Percentiles rank a stretch among this genome's conserved stretches.
These are phyloP conservation scores for Pitta sordida DNA, from an alignment of 2,113 vertebrate species.

Conservation along the genomic window DNA sequence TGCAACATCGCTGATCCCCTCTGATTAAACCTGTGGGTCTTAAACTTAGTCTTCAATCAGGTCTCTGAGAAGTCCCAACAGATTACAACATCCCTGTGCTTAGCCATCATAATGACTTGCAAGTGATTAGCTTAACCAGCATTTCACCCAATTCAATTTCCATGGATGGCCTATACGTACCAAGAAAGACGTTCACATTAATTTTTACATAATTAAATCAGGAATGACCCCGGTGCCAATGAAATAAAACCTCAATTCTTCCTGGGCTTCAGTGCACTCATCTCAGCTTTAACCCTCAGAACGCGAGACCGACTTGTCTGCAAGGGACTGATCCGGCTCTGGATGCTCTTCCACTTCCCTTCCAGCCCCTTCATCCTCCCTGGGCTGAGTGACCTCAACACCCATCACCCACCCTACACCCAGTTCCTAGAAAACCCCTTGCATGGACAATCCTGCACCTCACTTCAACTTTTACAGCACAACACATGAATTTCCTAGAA, in stretches of 20 bases:
- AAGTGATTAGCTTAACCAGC: conserved; percentile 58
- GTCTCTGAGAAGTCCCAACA: conserved; percentile 33
- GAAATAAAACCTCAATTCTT: conserved; percentile 53
- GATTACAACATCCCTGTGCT: conserved; percentile 28
- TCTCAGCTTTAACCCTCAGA: background rate
- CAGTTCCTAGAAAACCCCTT: background rate
- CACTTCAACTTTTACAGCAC: fast-evolving
- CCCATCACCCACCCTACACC: background rate
- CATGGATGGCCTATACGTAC: conserved; percentile 38
- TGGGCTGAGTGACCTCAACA: background rate
- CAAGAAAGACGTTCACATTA: conserved; percentile 48
- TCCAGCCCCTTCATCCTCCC: background rate
- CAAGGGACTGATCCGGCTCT: background rate
- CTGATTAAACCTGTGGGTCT: conserved; percentile 28
- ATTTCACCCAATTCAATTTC: conserved; percentile 58
- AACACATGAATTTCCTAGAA: fast-evolving
- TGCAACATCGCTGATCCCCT: background rate
- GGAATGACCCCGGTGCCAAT: conserved; percentile 32
- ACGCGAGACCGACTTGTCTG: background rate
- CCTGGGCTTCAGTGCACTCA: background rate
- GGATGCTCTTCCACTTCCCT: fast-evolving
- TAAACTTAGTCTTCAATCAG: conserved; percentile 38
- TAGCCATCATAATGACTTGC: conserved; percentile 40
- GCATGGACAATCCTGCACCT: fast-evolving
- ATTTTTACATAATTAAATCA: conserved; percentile 69